A percentile compares a stretch with the other conserved stretches of the same genome.
phyloP scores from a whole-genome alignment of 2,888 invertebrate species.

The Eupithecia dodoneata region DNA sequence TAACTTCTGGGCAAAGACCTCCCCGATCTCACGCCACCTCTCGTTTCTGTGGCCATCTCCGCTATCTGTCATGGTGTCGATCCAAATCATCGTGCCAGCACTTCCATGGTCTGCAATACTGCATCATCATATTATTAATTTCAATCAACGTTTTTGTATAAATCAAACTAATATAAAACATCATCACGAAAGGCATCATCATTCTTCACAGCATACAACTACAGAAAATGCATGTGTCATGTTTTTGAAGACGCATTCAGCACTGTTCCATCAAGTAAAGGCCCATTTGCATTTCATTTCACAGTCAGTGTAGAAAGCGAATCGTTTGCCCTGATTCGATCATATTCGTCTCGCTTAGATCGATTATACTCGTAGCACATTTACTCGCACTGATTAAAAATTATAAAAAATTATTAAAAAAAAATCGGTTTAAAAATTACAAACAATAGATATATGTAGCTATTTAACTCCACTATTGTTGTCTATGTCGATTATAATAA shows the following conservation, averaged over 20 bases:
- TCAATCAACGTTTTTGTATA: background rate
- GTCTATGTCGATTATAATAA: slow-evolving; percentile 4
- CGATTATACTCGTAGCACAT: slow-evolving; percentile 2
- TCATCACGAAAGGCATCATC: background rate
- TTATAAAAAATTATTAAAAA: too few relatives aligned
- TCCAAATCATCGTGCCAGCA: background rate
- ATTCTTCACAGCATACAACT: background rate
- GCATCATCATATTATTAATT: background rate
- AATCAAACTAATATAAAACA: background rate
- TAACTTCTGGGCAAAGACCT: background rate
- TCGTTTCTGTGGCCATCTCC: background rate
- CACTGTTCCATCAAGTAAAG: slow-evolving; percentile 31
- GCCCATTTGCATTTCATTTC: slow-evolving; percentile 47
- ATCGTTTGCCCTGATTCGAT: slow-evolving; percentile 42
- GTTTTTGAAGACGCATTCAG: slow-evolving; percentile 8
- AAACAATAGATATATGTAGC: slow-evolving; percentile 14
- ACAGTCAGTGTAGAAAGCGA: slow-evolving; percentile 49
- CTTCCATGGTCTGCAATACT: background rate
- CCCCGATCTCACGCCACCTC: background rate
- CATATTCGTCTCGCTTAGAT: slow-evolving; percentile 20
- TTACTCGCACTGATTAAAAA: slow-evolving; percentile 9
- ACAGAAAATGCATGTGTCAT: background rate
- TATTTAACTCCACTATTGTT: slow-evolving; percentile 8
- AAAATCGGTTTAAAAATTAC: slow-evolving; percentile 1
- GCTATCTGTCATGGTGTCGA: background rate